Percentiles rank a stretch among this genome's conserved stretches.
These are phyloP conservation scores for Brachyalestes nurse DNA, from an alignment of 2,797 vertebrate genomes.

Conservation along the genomic window DNA sequence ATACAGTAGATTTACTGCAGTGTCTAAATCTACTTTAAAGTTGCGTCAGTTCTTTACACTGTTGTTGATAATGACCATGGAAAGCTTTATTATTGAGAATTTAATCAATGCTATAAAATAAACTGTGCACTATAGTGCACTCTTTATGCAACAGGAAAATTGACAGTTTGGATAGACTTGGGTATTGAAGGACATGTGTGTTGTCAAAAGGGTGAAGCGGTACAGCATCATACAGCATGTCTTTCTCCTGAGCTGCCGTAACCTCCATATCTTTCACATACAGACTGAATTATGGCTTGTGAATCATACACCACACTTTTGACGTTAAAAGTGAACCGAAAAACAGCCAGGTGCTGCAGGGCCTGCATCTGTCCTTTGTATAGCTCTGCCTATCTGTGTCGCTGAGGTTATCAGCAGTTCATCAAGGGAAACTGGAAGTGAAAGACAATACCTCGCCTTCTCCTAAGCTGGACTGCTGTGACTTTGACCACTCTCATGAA, in stretches of 20 bases:
- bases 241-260: constrained; percentile 31
- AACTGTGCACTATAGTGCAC: background rate
- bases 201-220: constrained; percentile 19
- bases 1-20: no score
- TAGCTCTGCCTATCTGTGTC: constrained; percentile 68
- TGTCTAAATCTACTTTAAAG: no score
- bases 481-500: constrained; percentile 62
- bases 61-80: no score
- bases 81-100: background rate
- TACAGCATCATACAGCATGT: constrained; percentile 20
- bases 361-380: constrained; percentile 64
- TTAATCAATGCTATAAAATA: background rate
- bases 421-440: constrained; percentile 82
- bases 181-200: no score
- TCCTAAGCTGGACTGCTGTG: constrained; percentile 62
- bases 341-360: constrained; percentile 61
- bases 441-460: constrained; percentile 78
- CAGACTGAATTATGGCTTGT: constrained; percentile 35
- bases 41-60: no score
- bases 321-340: constrained; percentile 52
- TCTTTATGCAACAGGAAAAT: background rate
- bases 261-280: constrained; percentile 48
- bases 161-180: background rate
- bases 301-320: constrained; percentile 51
- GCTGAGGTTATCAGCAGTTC: constrained; percentile 79